Base-by-base conservation (phyloP, 2,888 invertebrate species). In the Phalangium opilio region DNA sequence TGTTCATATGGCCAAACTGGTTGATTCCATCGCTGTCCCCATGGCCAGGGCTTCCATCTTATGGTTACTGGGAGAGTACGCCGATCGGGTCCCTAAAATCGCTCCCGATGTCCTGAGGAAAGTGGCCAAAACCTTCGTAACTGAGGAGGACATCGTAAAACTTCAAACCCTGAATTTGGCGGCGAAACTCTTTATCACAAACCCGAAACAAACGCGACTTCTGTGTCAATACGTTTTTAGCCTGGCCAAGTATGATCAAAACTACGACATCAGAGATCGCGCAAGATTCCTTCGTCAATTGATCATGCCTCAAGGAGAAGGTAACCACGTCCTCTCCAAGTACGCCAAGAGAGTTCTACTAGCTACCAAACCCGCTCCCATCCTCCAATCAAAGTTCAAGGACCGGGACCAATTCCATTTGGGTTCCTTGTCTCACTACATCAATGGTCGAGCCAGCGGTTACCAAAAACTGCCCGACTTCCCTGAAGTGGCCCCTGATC, bases 221-320 rank as follows among this genome's bases (percentile, higher is more conserved):
- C 73, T 96, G 45, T 85, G 86, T 60, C 86, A 87, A 64, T 96
- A 98, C 68, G 82, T 96, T 38, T 82, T 96, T 62, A 85, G 72
- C 58, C 71, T 98, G 60, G 93, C 96, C 1, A 82, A 90, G 58
- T 98, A 96, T 67, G 98, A 98, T 73, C 82, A 83, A 58, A 91
- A 90, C 68, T 98, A 96, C 64, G 96, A 98, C 69, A 90, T 98
- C 45, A 75, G 98, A 19, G 98, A 99, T 70, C 75, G 93, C 10
- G 89, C 91, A 3, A 73, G 98, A 19, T 79, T 96, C 63, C 71
- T 99, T 45, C 77, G 83, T 12, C 81, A 81, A 53, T 79, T 89
- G 58, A 75, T 87, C 21, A 77, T 84, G 57, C 74, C n/a, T 61
- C 71, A 71, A 10, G 67, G 68, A 12, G 69, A 73, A 36, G 71